Conservation (phyloP, 2,797 vertebrate species). For the Neomorphus geoffroyi region DNA sequence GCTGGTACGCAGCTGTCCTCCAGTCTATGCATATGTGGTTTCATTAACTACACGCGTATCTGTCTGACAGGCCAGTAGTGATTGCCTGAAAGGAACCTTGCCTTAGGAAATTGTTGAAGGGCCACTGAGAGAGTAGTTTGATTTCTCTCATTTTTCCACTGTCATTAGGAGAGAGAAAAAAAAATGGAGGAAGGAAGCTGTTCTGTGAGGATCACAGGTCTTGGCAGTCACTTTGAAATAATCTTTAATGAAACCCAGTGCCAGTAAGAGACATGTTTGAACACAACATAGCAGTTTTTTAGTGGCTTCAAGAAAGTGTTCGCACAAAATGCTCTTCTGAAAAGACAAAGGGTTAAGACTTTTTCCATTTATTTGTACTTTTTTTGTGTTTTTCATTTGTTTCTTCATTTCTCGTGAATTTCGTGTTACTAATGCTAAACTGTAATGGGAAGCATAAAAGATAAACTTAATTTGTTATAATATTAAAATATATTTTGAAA, state of each 20-base stretch:
- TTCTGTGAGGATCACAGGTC: neutral
- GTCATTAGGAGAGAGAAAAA: neutral
- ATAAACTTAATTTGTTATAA: neutral
- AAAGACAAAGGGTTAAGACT: neutral
- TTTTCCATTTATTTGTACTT: neutral
- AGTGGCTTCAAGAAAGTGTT: neutral
- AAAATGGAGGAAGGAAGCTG: neutral
- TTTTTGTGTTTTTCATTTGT: too few species aligned
- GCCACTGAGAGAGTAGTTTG: neutral
- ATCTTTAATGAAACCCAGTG: neutral
- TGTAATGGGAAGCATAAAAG: neutral
- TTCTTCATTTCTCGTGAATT: neutral
- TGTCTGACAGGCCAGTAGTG: neutral
- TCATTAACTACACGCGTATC: neutral
- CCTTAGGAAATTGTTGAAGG: neutral
- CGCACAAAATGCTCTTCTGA: neutral
- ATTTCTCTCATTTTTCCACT: neutral
- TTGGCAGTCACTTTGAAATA: neutral
- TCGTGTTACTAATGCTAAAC: neutral
- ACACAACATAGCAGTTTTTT: neutral
- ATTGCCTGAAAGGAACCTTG: neutral
- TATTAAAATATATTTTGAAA: neutral
- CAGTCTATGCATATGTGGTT: neutral
- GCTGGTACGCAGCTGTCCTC: slow-evolving; percentile 3
- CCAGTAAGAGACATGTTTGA: neutral